Evolutionary conservation across 1,140 invertebrate genomes (phyloP).

Genomic region (Drosophila kikkawai): DNA sequence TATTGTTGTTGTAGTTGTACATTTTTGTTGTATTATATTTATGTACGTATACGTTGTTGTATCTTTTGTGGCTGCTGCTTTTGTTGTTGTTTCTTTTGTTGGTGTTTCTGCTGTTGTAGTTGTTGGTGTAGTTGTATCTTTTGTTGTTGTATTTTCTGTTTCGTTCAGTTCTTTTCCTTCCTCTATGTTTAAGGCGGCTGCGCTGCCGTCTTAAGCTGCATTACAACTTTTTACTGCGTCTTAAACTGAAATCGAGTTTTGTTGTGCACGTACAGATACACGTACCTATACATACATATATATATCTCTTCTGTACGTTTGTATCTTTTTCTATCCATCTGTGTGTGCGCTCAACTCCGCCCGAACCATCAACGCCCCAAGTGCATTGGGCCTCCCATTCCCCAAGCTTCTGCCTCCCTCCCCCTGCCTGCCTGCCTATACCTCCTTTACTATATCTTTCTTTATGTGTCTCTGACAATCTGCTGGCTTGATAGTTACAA

Average conservation of each 20-base stretch:
- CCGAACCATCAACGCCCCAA: slow-evolving; percentile 77
- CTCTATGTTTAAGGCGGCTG: slow-evolving; percentile 79
- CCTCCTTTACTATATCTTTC: slow-evolving; percentile 18
- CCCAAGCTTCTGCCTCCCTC: neutral
- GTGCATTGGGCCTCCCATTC: slow-evolving; percentile 56
- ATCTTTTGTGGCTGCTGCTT: neutral
- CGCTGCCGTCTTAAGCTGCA: slow-evolving; percentile 80
- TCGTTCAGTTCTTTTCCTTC: slow-evolving; percentile 80
- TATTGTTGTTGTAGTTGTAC: neutral
- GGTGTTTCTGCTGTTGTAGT: slow-evolving; percentile 4
- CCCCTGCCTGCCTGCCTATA: neutral
- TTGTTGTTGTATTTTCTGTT: slow-evolving; percentile 49
- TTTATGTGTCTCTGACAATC: slow-evolving; percentile 72
- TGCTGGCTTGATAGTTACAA: slow-evolving; percentile 69
- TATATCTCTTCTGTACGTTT: slow-evolving; percentile 29
- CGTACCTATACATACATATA: slow-evolving; percentile 1
- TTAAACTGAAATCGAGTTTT: slow-evolving; percentile 83
- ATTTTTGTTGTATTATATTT: neutral
- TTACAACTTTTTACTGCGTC: slow-evolving; percentile 83
- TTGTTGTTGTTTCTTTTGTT: slow-evolving; percentile 3
- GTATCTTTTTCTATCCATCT: slow-evolving; percentile 76
- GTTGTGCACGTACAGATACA: slow-evolving; percentile 55
- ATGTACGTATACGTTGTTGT: slow-evolving; percentile 17
- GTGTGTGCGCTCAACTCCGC: slow-evolving; percentile 59
- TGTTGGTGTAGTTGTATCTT: slow-evolving; percentile 19